Conservation (phyloP, 2,888 invertebrate genomes). For the Fragum whitleyi region DNA sequence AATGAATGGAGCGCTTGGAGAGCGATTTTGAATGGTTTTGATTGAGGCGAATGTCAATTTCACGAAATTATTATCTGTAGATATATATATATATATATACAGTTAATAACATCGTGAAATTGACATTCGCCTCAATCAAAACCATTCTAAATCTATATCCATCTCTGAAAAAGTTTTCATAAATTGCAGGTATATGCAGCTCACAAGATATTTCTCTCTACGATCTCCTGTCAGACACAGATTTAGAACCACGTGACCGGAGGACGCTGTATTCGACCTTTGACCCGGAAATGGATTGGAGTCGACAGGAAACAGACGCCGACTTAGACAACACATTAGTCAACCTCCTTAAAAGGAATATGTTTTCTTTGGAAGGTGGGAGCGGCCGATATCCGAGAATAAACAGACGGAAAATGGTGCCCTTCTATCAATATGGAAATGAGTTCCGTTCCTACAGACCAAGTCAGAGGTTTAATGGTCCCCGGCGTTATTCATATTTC, state of each 20-base stretch:
- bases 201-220: background rate
- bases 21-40: too few species aligned
- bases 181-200: constrained; percentile 7
- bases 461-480: constrained; percentile 10
- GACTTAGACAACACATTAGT: constrained; percentile 26
- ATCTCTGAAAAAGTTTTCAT: too few species aligned
- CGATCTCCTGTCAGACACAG: background rate
- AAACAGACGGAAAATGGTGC: constrained; percentile 47
- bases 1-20: too few species aligned
- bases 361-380: constrained; percentile 2
- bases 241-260: constrained; percentile 4
- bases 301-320: constrained; percentile 14
- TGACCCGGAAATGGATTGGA: constrained; percentile 31
- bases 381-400: constrained; percentile 41
- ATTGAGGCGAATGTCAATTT: too few species aligned
- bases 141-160: too few species aligned
- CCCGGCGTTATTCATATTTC: constrained; percentile 19
- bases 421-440: constrained; percentile 55
- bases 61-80: too few species aligned
- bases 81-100: too few species aligned
- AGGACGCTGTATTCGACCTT: constrained; percentile 14
- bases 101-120: too few species aligned
- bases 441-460: constrained; percentile 27
- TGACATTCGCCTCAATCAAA: too few species aligned
- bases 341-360: constrained; percentile 18